These are phyloP conservation scores for Trachelus stipa DNA, from an alignment of 2,888 invertebrate genomes.

Conservation along the genomic window DNA sequence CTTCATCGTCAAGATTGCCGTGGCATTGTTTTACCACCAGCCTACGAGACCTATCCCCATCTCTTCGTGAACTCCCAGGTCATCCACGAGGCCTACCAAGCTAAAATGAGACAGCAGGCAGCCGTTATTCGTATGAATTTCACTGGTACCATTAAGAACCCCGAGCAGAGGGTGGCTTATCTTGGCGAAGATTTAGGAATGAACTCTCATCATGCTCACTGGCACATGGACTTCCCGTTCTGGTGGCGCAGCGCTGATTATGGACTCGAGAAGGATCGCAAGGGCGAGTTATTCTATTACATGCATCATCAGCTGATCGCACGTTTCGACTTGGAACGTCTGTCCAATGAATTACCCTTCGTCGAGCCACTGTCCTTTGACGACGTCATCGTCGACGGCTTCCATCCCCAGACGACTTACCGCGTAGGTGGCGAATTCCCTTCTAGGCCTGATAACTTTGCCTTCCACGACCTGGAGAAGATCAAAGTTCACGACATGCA, in stretches of 20 bases:
- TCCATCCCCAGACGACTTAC: conserved; percentile 73
- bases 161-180: conserved; percentile 73
- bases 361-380: conserved; percentile 65
- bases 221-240: conserved; percentile 72
- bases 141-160: conserved; percentile 69
- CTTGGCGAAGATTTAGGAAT: conserved; percentile 79
- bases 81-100: conserved; percentile 74
- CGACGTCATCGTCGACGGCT: conserved; percentile 70
- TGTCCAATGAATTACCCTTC: conserved; percentile 77
- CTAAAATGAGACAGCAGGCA: conserved; percentile 58
- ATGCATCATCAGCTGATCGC: conserved; percentile 77
- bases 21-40: conserved; percentile 76
- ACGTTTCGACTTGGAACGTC: conserved; percentile 81
- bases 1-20: conserved; percentile 74
- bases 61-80: conserved; percentile 78
- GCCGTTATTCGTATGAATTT: conserved; percentile 75
- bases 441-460: conserved; percentile 68
- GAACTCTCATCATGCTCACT: conserved; percentile 74
- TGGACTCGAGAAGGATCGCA: conserved; percentile 70
- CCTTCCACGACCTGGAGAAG: conserved; percentile 15
- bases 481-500: conserved; percentile 15
- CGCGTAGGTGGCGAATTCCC: conserved; percentile 77
- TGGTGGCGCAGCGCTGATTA: conserved; percentile 72
- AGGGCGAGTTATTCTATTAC: conserved; percentile 75
- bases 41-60: conserved; percentile 80